Conservation (phyloP, 2,113 vertebrate genomes). For the Peromyscus maniculatus region DNA sequence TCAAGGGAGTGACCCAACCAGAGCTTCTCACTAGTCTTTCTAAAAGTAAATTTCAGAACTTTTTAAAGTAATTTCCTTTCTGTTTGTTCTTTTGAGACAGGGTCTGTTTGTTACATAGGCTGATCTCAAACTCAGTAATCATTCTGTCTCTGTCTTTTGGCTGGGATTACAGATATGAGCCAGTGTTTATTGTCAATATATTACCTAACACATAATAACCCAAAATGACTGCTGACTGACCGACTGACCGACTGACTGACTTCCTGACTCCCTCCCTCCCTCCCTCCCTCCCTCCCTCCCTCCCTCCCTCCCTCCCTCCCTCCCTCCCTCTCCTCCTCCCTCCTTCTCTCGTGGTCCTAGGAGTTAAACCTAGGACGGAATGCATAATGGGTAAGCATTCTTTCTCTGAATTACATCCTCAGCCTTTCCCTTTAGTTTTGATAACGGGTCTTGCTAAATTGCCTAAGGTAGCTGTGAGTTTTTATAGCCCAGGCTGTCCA, state of each 20-base stretch:
- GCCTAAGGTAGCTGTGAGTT: neutral
- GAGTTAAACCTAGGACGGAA: neutral
- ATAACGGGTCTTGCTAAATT: neutral
- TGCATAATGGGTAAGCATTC: neutral
- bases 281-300: neutral
- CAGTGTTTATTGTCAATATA: constrained; percentile 39
- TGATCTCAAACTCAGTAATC: neutral
- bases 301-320: neutral
- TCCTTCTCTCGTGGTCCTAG: neutral
- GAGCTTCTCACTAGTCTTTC: constrained; percentile 39
- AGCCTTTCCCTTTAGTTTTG: neutral
- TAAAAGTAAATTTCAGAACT: constrained; percentile 30
- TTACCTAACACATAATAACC: neutral
- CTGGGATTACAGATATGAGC: neutral
- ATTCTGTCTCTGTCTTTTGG: neutral
- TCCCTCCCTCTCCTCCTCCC: no score
- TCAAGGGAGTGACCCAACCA: neutral
- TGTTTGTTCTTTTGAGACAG: neutral
- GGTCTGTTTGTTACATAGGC: neutral
- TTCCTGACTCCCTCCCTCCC: no score
- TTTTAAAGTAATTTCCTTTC: constrained; percentile 3
- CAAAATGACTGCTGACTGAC: neutral
- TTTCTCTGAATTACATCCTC: neutral
- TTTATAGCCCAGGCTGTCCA: neutral
- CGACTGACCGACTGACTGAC: no score